A percentile compares a stretch with the other conserved stretches of the same genome.
These are phyloP conservation scores for Pseudomyrmex flavicornis DNA, from an alignment of 1,140 invertebrate genomes.

Conservation along the genomic window DNA sequence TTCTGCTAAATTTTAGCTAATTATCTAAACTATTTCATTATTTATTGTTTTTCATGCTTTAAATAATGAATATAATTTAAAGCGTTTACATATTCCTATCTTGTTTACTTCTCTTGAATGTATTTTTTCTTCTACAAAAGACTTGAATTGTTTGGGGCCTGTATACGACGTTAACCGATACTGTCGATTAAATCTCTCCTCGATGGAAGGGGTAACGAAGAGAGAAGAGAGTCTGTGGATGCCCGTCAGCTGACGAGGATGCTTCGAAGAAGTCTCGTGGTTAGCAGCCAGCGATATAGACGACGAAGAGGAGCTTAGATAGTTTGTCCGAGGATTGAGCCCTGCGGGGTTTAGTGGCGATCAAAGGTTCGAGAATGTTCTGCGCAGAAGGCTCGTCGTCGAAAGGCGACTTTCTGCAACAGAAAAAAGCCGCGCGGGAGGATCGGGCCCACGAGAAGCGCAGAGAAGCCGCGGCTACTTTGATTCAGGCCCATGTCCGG, in stretches of 20 bases:
- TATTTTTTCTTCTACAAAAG: too few species aligned
- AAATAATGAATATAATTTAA: too few species aligned
- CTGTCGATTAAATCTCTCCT: not conserved
- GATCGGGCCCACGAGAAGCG: constrained; percentile 94
- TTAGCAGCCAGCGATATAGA: constrained; percentile 34
- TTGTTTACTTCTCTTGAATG: too few species aligned
- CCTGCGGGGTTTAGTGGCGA: constrained; percentile 24
- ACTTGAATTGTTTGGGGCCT: too few species aligned
- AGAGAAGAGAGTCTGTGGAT: constrained; percentile 4
- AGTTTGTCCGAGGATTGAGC: not conserved
- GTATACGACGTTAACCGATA: not conserved
- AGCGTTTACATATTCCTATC: too few species aligned
- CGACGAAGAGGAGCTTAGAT: constrained; percentile 43
- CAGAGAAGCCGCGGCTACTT: constrained; percentile 89
- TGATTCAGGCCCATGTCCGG: constrained; percentile 90
- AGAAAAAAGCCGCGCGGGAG: constrained; percentile 93
- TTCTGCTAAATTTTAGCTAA: too few species aligned
- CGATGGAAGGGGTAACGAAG: not conserved
- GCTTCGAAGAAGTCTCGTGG: constrained; percentile 38
- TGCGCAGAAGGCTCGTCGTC: constrained; percentile 86
- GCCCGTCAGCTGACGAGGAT: constrained; percentile 51
- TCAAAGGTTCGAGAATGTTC: not conserved
- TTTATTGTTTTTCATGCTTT: too few species aligned
- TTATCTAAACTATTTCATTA: too few species aligned
- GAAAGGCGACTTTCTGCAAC: constrained; percentile 90